Base-by-base conservation (phyloP, 2,113 vertebrate genomes). In the Spheniscus mendiculus region DNA sequence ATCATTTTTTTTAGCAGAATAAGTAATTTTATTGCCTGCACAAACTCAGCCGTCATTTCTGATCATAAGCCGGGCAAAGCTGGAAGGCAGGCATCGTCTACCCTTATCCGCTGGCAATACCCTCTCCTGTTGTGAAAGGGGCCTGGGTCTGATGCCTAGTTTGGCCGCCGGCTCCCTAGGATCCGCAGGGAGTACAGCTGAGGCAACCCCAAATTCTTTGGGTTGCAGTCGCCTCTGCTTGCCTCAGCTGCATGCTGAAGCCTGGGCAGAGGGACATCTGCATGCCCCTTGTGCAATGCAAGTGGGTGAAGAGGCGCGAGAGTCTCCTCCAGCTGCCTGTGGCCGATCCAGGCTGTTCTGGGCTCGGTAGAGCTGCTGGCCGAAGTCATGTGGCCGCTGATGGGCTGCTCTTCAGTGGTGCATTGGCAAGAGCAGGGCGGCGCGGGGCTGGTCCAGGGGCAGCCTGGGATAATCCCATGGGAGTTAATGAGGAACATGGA, bases 151-250 rank as follows among this genome's bases (percentile, higher is more conserved):
- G 61, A 56, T 34, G 36, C 29, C 69, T 55, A 6, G 12, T 44
- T 87, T 79, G 62, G 47, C 32, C 3, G 0, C 59, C 1, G 1
- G 29, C 53, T 81, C 42, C 32, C 18, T 55, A 15, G 50, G 34
- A 42, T 78, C 89, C 1, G 0, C 1, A 7, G 77, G 52, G 94
- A 93, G 4, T 50, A 23, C 9, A 42, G 73, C 61, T 97, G 95
- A 92, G 62, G 65, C 80, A 94, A 87, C 44, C 36, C 66, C n/a
- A n/a, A 47, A 63, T 91, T 86, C 88, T 88, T 66, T 52, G 89
- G 25, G 26, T 70, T 87, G 56, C 77, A 87, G 50, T 89, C 2
- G 2, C 32, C 67, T 77, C 59, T 70, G 63, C 11, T 21, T 70
- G 86, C 52, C 76, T 67, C 42, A 77, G 32, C n/a, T 84, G 55